Base-by-base conservation (phyloP, 2,888 invertebrate species). In the Zelleria hepariella region DNA sequence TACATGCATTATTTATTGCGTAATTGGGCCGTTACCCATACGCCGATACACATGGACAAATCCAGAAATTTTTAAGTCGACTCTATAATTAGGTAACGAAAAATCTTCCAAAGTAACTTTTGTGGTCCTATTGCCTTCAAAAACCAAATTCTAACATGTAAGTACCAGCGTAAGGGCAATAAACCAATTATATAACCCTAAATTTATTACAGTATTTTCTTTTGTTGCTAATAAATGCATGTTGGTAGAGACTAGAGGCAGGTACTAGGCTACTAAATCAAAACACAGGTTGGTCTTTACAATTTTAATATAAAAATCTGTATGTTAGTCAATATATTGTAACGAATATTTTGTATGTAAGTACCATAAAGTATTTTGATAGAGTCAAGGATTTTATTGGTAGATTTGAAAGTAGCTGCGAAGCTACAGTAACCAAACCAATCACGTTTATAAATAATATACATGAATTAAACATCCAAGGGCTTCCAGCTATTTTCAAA, bases 241-340 rank as follows among this genome's bases (percentile, higher is more conserved):
- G 15, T 42, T 42, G 32, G 20, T 58, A 54, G 57, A 27, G 32
- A 60, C 57, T 56, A 24, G 49, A 75, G 74, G 78, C 61, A 80
- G 87, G 86, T 83, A 75, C 87, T 88, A 88, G 76, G 21, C 87
- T 88, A 88, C 87, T 74, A 86, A 88, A 88, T 88, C 83, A 88
- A 87, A 88, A 86, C 82, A 85, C 84, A 77, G 66, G 71, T 82
- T 77, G 78, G 80, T 84, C 83, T 86, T 86, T 87, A 83, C 86
- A 76, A 75, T 78, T 88, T 88, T 88, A 86, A 87, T 86, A 82
- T 69, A 85, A 85, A 83, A 83, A 80, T 77, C 70, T 70, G 68
- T 72, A 69, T 78, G 86, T 86, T 86, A 86, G 86, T 84, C 72
- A 65, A 72, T 74, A 76, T 74, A 73, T 70, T 71, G 70, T 63